A percentile compares a stretch with the other conserved stretches of the same genome.
These are phyloP conservation scores for Capricornis sumatraensis DNA, from an alignment of 2,113 vertebrate genomes.

Conservation along the genomic window DNA sequence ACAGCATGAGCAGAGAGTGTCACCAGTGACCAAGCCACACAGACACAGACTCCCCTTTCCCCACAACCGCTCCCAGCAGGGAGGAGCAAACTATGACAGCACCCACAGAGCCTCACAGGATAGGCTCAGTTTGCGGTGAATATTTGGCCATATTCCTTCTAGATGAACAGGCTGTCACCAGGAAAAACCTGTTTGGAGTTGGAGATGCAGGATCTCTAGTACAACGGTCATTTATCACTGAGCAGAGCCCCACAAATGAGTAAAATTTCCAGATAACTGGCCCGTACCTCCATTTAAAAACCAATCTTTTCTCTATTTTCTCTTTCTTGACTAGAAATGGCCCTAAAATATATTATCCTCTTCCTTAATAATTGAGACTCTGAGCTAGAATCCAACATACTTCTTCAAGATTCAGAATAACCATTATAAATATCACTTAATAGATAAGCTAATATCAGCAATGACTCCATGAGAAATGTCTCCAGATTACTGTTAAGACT, in stretches of 20 bases:
- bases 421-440: neutral
- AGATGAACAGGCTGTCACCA: neutral
- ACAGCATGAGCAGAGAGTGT: neutral
- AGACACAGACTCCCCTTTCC: neutral
- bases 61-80: neutral
- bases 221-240: neutral
- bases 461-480: neutral
- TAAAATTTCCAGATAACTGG: neutral
- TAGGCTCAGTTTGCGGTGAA: neutral
- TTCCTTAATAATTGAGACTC: neutral
- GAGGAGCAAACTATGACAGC: neutral
- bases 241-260: neutral
- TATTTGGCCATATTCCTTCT: neutral
- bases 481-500: neutral
- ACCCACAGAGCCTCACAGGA: neutral
- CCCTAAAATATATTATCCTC: neutral
- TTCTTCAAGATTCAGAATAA: neutral
- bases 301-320: neutral
- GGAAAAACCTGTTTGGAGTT: neutral
- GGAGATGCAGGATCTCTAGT: neutral
- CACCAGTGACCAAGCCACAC: neutral
- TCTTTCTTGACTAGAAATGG: neutral
- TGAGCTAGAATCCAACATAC: neutral
- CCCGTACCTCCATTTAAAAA: neutral
- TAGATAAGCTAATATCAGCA: neutral